These are phyloP conservation scores for Encarsia formosa DNA, from an alignment of 2,888 invertebrate species.

Conservation along the genomic window DNA sequence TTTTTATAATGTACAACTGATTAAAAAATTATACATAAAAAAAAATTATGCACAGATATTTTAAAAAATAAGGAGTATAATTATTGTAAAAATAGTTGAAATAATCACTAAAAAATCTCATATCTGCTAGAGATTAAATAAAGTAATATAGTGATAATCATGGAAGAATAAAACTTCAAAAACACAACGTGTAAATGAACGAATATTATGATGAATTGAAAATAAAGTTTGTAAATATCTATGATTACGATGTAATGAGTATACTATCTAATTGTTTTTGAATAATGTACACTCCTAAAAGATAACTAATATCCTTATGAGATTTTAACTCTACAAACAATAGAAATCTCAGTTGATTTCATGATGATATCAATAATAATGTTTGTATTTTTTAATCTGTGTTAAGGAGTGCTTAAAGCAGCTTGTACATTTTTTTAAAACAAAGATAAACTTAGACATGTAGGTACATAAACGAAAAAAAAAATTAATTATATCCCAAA, in stretches of 20 bases:
- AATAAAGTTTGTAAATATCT: constrained; percentile 24
- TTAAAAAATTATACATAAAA: constrained; percentile 5
- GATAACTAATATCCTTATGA: constrained; percentile 4
- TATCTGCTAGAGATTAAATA: constrained; percentile 4
- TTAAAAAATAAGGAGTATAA: constrained; percentile 21
- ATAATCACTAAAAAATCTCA: constrained; percentile 7
- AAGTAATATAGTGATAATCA: constrained; percentile 8
- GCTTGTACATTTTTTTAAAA: constrained; percentile 20
- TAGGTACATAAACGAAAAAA: constrained; percentile 3
- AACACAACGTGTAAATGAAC: constrained; percentile 17
- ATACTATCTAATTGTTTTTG: constrained; percentile 18
- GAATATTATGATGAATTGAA: constrained; percentile 11
- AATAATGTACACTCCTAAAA: constrained; percentile 15
- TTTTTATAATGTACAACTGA: background rate
- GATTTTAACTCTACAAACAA: constrained; percentile 8
- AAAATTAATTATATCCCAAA: constrained; percentile 1
- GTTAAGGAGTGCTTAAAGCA: constrained; percentile 18
- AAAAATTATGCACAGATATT: constrained; percentile 10
- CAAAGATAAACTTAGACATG: constrained; percentile 5
- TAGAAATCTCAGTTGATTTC: no score
- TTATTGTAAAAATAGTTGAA: constrained; percentile 22
- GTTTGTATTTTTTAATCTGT: constrained; percentile 18
- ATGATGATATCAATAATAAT: no score
- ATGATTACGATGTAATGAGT: constrained; percentile 17
- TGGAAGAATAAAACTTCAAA: constrained; percentile 14